Conservation (phyloP, 2,113 vertebrate genomes). For the Neopipo cinnamomea region DNA sequence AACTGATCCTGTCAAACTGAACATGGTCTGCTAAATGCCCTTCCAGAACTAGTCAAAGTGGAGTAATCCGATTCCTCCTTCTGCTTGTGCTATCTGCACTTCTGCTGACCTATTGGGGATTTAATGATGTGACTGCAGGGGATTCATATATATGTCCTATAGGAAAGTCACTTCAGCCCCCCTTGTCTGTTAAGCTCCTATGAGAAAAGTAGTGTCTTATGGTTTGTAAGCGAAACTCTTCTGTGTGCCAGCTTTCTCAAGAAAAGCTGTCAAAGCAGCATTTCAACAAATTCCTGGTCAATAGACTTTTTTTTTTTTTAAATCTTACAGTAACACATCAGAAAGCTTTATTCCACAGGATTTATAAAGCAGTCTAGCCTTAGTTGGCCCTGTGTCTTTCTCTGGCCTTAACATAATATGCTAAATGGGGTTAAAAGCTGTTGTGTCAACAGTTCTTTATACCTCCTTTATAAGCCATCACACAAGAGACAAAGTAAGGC, state of each 20-base stretch:
- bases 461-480: neutral
- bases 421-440: neutral
- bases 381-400: neutral
- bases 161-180: neutral
- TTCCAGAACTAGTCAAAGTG: neutral
- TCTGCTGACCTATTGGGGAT: neutral
- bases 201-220: neutral
- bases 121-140: neutral
- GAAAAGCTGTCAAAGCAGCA: neutral
- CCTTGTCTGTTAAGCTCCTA: neutral
- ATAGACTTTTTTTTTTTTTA: neutral
- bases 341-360: neutral
- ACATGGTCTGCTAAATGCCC: constrained; percentile 8
- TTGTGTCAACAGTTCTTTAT: neutral
- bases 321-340: neutral
- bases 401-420: neutral
- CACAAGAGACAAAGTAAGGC: neutral
- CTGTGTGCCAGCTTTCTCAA: neutral
- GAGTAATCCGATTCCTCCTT: neutral
- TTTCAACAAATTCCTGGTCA: neutral
- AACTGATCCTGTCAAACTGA: constrained; percentile 25
- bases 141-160: neutral
- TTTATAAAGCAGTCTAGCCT: neutral
- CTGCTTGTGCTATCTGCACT: neutral
- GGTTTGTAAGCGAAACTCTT: neutral